Percentiles rank a stretch among this genome's conserved stretches.
These are phyloP conservation scores for Lagothrix lagotricha DNA, from an alignment of 2,797 vertebrate species.

Conservation along the genomic window DNA sequence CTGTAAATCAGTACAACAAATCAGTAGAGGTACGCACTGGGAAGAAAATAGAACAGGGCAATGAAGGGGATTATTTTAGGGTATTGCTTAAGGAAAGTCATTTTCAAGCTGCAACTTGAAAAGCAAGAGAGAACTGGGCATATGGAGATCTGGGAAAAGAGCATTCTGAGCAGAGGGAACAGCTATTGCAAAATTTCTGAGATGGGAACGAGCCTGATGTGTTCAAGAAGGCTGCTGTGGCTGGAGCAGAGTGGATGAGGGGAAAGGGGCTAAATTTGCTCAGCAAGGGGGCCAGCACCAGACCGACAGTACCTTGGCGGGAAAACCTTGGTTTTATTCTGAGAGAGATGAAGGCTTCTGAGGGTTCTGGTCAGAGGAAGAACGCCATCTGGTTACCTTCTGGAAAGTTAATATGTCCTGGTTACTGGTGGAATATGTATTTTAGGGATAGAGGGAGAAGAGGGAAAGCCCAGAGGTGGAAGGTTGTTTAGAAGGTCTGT, in stretches of 20 bases:
- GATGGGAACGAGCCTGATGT: neutral
- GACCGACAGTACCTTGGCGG: neutral
- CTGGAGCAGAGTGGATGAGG: neutral
- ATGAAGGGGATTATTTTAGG: neutral
- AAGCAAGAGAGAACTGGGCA: neutral
- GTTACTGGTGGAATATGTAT: neutral
- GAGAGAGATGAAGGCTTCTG: neutral
- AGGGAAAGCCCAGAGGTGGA: neutral
- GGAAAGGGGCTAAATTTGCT: neutral
- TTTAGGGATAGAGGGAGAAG: neutral
- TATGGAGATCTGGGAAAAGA: neutral
- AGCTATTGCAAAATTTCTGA: neutral
- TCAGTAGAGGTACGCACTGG: neutral
- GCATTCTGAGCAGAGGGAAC: neutral
- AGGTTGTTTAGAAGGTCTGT: neutral
- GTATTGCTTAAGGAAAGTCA: neutral
- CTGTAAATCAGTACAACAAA: neutral
- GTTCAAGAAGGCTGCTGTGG: neutral
- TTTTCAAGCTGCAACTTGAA: conserved; percentile 11
- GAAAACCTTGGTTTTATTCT: neutral
- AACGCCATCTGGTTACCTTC: neutral
- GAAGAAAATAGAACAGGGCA: neutral
- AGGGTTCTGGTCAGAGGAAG: neutral
- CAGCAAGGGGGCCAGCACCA: neutral
- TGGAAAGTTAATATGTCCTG: neutral